Conservation (phyloP, 2,888 invertebrate species). For the Adelphocoris suturalis region DNA sequence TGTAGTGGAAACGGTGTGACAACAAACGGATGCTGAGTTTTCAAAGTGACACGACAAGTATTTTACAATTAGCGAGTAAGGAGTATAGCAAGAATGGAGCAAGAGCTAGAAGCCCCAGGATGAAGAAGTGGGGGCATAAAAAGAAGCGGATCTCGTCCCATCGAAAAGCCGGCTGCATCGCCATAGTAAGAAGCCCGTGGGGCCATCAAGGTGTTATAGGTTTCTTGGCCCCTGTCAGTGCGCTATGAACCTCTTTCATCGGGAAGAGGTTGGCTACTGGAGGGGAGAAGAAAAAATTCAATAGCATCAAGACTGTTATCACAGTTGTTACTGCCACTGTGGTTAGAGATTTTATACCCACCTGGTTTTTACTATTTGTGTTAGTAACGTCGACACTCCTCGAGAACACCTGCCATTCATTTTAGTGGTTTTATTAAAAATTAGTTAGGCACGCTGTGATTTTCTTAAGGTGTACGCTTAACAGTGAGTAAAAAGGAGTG, state of each 20-base stretch:
- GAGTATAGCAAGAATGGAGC: background rate
- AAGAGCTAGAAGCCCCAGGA: background rate
- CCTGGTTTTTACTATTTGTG: too few species aligned
- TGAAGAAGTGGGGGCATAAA: background rate
- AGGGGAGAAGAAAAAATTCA: background rate
- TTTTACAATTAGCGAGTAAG: slow-evolving; percentile 55
- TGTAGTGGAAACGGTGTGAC: background rate
- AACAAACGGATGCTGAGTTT: slow-evolving; percentile 10
- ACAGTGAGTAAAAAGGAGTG: too few species aligned
- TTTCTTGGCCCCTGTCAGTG: slow-evolving; percentile 58
- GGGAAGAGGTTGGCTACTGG: background rate
- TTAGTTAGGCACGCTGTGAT: too few species aligned
- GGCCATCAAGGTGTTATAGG: slow-evolving; percentile 57
- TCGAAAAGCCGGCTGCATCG: slow-evolving; percentile 54
- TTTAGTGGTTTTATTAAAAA: too few species aligned
- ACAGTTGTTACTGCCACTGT: background rate
- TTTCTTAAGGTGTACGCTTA: too few species aligned
- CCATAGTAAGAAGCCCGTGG: slow-evolving; percentile 50
- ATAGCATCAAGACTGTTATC: slow-evolving; percentile 14
- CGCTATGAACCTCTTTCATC: slow-evolving; percentile 53
- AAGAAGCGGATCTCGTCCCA: slow-evolving; percentile 50
- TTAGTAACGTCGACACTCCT: too few species aligned
- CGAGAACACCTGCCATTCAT: too few species aligned
- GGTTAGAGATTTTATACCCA: too few species aligned
- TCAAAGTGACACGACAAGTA: slow-evolving; percentile 46